phyloP scores from a whole-genome alignment of 2,888 invertebrate species.

The Uropetala carovei region DNA sequence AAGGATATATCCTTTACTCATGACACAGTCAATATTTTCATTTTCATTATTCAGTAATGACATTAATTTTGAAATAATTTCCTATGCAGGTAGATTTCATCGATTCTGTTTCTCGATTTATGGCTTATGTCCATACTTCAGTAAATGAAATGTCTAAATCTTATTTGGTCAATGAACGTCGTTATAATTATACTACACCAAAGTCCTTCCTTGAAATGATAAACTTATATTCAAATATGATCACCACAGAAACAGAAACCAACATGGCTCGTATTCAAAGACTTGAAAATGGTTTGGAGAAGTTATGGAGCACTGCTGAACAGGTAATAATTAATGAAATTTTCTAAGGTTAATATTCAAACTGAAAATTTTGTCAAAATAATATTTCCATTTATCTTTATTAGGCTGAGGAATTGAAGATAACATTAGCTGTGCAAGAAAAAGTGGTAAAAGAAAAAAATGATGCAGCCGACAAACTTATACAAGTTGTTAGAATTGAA shows the following conservation, averaged over 20 bases:
- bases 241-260: constrained; percentile 76
- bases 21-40: background rate
- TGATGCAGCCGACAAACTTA: constrained; percentile 91
- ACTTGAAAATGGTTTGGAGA: constrained; percentile 92
- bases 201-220: constrained; percentile 97
- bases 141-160: constrained; percentile 90
- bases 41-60: background rate
- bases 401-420: constrained; percentile 88
- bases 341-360: background rate
- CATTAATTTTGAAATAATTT: background rate
- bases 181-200: constrained; percentile 97
- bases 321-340: constrained; percentile 78
- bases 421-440: constrained; percentile 85
- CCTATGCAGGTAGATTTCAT: constrained; percentile 65
- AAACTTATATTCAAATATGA: constrained; percentile 80
- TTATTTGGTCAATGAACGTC: constrained; percentile 89
- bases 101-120: constrained; percentile 85
- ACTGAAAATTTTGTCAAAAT: background rate
- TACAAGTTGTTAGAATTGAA: constrained; percentile 90
- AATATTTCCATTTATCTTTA: background rate
- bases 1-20: background rate
- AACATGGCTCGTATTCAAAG: constrained; percentile 86
- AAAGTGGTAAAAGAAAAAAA: constrained; percentile 91
- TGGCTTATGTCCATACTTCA: constrained; percentile 93
- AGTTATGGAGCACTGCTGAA: constrained; percentile 88